Percentiles rank a stretch among this genome's conserved stretches.
Evolutionary conservation across 2,113 vertebrate genomes (phyloP).

Genomic region (Taxidea taxus): DNA sequence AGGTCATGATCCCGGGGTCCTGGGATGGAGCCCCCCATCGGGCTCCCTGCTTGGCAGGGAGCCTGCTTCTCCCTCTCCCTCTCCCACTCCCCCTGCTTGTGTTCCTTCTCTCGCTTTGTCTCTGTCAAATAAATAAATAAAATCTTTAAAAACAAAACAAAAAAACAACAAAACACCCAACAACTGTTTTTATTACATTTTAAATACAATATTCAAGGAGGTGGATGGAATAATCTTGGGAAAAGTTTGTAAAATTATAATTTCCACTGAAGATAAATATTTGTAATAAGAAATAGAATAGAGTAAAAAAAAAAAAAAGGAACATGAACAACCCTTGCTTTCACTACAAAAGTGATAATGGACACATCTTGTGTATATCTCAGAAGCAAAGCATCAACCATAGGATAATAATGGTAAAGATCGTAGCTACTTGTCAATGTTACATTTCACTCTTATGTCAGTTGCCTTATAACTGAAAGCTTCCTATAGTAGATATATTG

Average conservation of each 20-base stretch:
- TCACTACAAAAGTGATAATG: not conserved
- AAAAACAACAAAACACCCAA: not conserved
- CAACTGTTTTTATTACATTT: constrained; percentile 20
- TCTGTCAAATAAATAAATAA: too few relatives aligned
- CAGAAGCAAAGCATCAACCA: constrained; percentile 44
- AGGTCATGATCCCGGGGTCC: too few relatives aligned
- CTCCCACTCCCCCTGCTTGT: too few relatives aligned
- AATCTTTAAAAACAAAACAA: too few relatives aligned
- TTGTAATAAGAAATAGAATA: constrained; percentile 50
- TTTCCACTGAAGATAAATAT: constrained; percentile 58
- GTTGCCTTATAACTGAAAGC: not conserved
- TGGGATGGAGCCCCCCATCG: too few relatives aligned
- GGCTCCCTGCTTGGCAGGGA: too few relatives aligned
- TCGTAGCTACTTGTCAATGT: constrained; percentile 53
- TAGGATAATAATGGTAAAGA: constrained; percentile 53
- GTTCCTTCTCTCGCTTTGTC: too few relatives aligned
- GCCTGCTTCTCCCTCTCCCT: too few relatives aligned
- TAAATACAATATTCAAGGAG: not conserved
- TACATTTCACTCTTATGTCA: constrained; percentile 55
- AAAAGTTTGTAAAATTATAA: constrained; percentile 66
- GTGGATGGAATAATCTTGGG: constrained; percentile 52
- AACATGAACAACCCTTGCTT: constrained; percentile 55
- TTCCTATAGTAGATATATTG: not conserved
- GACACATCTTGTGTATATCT: not conserved
- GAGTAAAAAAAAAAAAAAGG: constrained; percentile 19